Evolutionary conservation across 2,888 invertebrate species (phyloP).

Genomic region (Platycheirus albimanus): DNA sequence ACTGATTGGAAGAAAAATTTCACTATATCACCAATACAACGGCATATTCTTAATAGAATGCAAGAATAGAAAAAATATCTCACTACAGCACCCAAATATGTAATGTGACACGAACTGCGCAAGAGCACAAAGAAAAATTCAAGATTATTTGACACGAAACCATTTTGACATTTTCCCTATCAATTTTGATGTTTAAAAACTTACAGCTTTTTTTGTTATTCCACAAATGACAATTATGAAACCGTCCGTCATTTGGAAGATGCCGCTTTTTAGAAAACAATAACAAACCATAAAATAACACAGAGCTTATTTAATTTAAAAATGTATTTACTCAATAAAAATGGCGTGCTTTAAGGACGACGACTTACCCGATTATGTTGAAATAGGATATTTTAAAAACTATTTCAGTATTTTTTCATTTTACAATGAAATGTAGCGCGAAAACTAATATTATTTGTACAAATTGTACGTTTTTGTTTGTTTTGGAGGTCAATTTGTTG

Average conservation of each 20-base stretch:
- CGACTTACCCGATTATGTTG: too few relatives aligned
- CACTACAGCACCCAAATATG: constrained; percentile 14
- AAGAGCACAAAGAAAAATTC: constrained; percentile 61
- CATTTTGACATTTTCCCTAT: constrained; percentile 74
- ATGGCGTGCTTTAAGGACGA: too few relatives aligned
- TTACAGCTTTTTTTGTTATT: constrained; percentile 68
- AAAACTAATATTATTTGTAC: background rate
- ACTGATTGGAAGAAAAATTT: constrained; percentile 27
- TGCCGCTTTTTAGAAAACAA: constrained; percentile 61
- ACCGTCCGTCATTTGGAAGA: constrained; percentile 58
- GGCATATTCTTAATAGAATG: background rate
- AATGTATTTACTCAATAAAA: constrained; percentile 21
- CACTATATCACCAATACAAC: constrained; percentile 23
- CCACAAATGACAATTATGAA: constrained; percentile 65
- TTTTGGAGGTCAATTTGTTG: background rate
- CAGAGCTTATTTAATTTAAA: background rate
- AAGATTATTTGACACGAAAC: constrained; percentile 74
- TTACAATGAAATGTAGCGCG: constrained; percentile 1
- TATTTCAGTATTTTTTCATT: too few relatives aligned
- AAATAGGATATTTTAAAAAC: too few relatives aligned
- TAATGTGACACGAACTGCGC: constrained; percentile 51
- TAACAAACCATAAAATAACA: constrained; percentile 47
- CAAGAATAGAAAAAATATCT: constrained; percentile 19
- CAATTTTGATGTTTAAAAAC: constrained; percentile 73
- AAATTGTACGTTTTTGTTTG: background rate